phyloP scores from a whole-genome alignment of 2,888 invertebrate genomes.

The Chaetogeoica ovagalla region DNA sequence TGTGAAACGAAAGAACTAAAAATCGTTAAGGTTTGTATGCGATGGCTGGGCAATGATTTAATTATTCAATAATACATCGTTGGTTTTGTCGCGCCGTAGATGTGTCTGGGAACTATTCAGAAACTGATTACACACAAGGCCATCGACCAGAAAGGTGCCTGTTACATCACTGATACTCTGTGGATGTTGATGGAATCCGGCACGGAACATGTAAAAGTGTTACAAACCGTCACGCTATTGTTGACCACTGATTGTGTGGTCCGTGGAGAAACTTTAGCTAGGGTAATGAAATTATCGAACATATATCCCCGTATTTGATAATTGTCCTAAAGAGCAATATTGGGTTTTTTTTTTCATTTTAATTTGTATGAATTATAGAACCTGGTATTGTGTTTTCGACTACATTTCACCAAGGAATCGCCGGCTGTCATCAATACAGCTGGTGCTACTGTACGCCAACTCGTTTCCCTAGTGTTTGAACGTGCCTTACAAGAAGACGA shows the following conservation, averaged over 20 bases:
- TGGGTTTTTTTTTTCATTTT: neutral
- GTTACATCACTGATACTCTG: constrained; percentile 88
- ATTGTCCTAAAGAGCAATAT: neutral
- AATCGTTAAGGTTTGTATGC: constrained; percentile 76
- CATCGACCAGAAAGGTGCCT: constrained; percentile 87
- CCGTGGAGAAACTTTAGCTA: constrained; percentile 90
- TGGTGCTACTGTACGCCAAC: constrained; percentile 93
- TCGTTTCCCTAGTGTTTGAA: constrained; percentile 90
- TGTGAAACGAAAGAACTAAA: constrained; percentile 97
- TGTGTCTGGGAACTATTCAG: constrained; percentile 92
- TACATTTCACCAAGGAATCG: constrained; percentile 91
- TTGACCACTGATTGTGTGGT: constrained; percentile 95
- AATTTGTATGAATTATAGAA: constrained; percentile 66
- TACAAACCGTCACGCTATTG: constrained; percentile 92
- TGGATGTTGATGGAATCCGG: constrained; percentile 94
- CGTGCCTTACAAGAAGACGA: constrained; percentile 77
- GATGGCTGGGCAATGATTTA: neutral
- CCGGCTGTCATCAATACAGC: constrained; percentile 92
- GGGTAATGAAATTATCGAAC: constrained; percentile 65
- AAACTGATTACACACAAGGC: constrained; percentile 87
- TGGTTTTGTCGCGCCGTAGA: constrained; percentile 62
- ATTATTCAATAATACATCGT: neutral
- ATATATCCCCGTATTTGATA: neutral
- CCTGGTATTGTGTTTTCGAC: constrained; percentile 92
- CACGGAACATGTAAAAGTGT: constrained; percentile 90